Base-by-base conservation (phyloP, 1,140 invertebrate species). In the Aphaenogaster rudis region DNA sequence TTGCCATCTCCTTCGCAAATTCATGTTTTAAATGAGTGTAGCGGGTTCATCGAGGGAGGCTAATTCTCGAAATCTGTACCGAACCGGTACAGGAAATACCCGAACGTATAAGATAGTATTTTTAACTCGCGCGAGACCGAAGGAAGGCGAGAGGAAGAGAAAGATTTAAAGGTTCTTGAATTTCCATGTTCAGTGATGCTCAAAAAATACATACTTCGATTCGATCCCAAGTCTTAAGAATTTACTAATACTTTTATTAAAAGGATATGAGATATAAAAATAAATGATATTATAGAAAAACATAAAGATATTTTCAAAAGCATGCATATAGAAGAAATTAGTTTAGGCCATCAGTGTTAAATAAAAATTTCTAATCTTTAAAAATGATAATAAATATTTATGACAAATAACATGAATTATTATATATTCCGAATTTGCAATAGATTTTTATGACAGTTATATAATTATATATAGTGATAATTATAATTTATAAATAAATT, bases 161-260 rank as follows among this genome's bases (percentile, higher is more conserved):
- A 88, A 93, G 86, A 91, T 91, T 91, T 92, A 92, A 90, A 76
- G 63, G 77, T 52, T 42, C 64, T 52, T 77, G 81, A 82, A 72
- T 39, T 63, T 88, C 50, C 71, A 61, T 52, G 69, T 39, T 72
- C 81, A 88, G 81, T 61, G 87, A 59, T 80, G 71, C 85, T 88
- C 86, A 84, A 50, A 13, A 28, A 17, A 59, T 36, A 42, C 6
- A 42, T 71, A 33, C 17, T 72, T 72, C 4, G 3, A 36, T 1
- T 17, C 28, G 4, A 5, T 50, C 2, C 15, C 15, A 6, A 59
- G 74, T 61, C 17, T 1, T 52, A 52, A 80, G 6, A 39, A 39
- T 52, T 66, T 28, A 45, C 4, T 42, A 33, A 54, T 42, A 39
- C 5, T 13, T 69, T 71, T 8, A 52, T n/a, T 36, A n/a, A 64